These are phyloP conservation scores for Sebastes cheni DNA, from an alignment of 2,797 vertebrate species.

Conservation along the genomic window DNA sequence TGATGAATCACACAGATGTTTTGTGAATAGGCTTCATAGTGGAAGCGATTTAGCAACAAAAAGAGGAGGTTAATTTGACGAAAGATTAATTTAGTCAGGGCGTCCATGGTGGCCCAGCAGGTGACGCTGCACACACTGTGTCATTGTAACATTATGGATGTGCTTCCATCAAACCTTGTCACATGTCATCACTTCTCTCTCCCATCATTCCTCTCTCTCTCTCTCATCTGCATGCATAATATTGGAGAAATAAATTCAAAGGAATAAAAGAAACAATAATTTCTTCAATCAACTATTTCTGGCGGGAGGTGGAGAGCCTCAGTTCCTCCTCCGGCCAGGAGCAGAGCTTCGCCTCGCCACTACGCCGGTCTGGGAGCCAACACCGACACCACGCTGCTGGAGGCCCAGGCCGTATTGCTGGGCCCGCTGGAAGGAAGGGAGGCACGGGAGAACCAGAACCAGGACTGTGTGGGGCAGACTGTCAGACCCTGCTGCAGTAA, in stretches of 20 bases:
- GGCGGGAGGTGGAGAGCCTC: no score
- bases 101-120: constrained; percentile 8
- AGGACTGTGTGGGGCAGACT: no score
- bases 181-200: neutral
- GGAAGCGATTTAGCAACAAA: constrained; percentile 25
- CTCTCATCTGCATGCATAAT: no score
- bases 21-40: constrained; percentile 53
- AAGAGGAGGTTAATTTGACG: constrained; percentile 41
- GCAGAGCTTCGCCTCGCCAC: no score
- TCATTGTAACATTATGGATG: neutral
- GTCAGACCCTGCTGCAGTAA: no score
- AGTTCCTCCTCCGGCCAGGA: no score
- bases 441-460: no score
- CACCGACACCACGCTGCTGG: no score
- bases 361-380: no score
- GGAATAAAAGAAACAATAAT: neutral
- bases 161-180: neutral
- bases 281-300: neutral
- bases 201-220: neutral
- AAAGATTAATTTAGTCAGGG: constrained; percentile 18
- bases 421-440: no score
- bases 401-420: no score
- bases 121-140: neutral
- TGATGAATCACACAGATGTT: constrained; percentile 59
- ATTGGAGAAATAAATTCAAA: neutral